A percentile compares a stretch with the other conserved stretches of the same genome.
Conservation (phyloP, 2,888 invertebrate genomes). For the Therioaphis trifolii region DNA sequence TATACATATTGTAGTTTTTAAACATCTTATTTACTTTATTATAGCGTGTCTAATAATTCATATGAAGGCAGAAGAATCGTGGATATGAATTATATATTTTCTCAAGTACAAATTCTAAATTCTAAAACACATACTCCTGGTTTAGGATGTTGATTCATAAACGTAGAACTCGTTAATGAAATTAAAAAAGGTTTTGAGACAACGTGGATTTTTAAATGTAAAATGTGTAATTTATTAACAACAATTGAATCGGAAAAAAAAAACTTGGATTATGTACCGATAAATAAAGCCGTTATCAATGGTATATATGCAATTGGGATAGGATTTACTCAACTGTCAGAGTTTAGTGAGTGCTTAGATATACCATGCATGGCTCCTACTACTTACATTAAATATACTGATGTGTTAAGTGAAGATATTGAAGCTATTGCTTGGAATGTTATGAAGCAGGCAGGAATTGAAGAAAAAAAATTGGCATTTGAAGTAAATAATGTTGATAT, state of each 20-base stretch:
- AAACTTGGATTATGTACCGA: too few relatives aligned
- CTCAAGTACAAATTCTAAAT: background rate
- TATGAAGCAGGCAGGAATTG: background rate
- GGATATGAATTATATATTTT: background rate
- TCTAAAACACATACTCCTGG: background rate
- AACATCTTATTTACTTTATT: too few relatives aligned
- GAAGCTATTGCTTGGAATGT: conserved; percentile 22
- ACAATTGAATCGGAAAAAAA: too few relatives aligned
- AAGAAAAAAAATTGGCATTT: too few relatives aligned
- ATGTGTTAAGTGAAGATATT: background rate
- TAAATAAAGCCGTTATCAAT: too few relatives aligned
- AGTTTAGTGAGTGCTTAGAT: conserved; percentile 2
- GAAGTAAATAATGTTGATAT: background rate
- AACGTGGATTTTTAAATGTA: too few relatives aligned
- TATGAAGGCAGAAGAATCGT: background rate
- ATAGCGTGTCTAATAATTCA: background rate
- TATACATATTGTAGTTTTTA: too few relatives aligned
- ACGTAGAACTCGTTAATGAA: too few relatives aligned
- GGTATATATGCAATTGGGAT: background rate
- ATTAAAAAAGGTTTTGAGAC: too few relatives aligned
- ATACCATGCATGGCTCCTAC: conserved; percentile 19
- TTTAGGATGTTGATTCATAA: too few relatives aligned
- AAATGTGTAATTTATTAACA: too few relatives aligned
- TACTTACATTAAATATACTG: conserved; percentile 8
- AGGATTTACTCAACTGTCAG: conserved; percentile 1